Conservation (phyloP, 2,888 invertebrate species). For the Parthenolecanium corni region DNA sequence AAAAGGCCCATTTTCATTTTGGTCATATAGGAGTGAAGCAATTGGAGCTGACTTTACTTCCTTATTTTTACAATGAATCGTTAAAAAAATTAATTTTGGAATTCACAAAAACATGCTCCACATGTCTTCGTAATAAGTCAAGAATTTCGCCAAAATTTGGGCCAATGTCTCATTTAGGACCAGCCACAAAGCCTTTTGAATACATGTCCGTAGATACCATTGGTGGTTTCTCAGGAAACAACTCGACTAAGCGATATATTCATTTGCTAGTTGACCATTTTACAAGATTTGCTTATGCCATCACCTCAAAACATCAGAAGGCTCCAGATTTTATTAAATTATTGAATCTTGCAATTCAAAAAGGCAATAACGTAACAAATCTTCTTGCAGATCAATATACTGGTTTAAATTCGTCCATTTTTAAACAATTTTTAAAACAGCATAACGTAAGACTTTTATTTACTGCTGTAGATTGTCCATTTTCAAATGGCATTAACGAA, state of each 20-base stretch:
- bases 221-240: constrained; percentile 34
- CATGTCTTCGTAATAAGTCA: constrained; percentile 36
- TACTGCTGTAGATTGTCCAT: constrained; percentile 30
- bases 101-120: constrained; percentile 28
- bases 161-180: constrained; percentile 34
- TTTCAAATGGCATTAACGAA: constrained; percentile 13
- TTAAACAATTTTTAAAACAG: constrained; percentile 33
- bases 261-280: constrained; percentile 35
- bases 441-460: constrained; percentile 31
- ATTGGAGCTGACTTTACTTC: constrained; percentile 24
- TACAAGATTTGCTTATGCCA: constrained; percentile 34
- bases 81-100: constrained; percentile 32
- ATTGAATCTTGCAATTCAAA: background rate
- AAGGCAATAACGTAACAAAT: constrained; percentile 27
- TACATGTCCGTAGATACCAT: constrained; percentile 36
- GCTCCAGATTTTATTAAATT: constrained; percentile 35
- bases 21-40: constrained; percentile 31
- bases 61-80: constrained; percentile 27
- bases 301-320: constrained; percentile 34
- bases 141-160: constrained; percentile 33
- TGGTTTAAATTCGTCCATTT: constrained; percentile 21
- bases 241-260: constrained; percentile 35
- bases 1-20: constrained; percentile 29
- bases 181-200: constrained; percentile 34
- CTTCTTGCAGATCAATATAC: constrained; percentile 13